A percentile compares a stretch with the other conserved stretches of the same genome.
phyloP scores from a whole-genome alignment of 2,888 invertebrate species.

The Dryocosmus kuriphilus region DNA sequence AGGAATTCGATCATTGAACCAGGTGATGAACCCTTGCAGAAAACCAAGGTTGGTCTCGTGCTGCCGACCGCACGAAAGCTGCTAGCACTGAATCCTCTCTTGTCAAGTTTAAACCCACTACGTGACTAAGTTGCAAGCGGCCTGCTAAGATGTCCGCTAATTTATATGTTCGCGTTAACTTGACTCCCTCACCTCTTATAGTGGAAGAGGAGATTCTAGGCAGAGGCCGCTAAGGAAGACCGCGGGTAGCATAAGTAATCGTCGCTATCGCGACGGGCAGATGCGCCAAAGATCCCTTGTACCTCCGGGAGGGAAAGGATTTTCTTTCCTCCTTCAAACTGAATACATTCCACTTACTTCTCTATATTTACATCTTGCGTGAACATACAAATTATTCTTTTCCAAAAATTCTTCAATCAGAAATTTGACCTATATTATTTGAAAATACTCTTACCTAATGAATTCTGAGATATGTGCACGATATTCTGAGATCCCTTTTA shows the following conservation, averaged over 20 bases:
- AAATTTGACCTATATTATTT: no score
- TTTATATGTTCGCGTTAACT: slow-evolving; percentile 77
- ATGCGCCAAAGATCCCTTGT: slow-evolving; percentile 73
- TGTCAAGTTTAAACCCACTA: slow-evolving; percentile 77
- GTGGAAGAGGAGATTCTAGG: slow-evolving; percentile 55
- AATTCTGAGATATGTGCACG: no score
- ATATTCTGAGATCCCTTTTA: no score
- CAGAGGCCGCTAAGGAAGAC: slow-evolving; percentile 72
- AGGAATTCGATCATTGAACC: background rate
- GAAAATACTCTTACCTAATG: no score
- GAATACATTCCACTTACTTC: slow-evolving; percentile 16
- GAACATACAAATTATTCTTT: background rate
- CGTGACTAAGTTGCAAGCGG: slow-evolving; percentile 77
- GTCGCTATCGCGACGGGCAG: slow-evolving; percentile 73
- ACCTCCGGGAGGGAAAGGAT: slow-evolving; percentile 54
- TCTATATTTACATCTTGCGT: no score
- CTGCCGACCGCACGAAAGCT: slow-evolving; percentile 44
- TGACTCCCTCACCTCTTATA: slow-evolving; percentile 61
- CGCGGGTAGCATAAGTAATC: slow-evolving; percentile 76
- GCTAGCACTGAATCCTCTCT: slow-evolving; percentile 70
- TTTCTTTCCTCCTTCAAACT: slow-evolving; percentile 49
- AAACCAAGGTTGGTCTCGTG: slow-evolving; percentile 1
- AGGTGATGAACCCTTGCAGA: background rate
- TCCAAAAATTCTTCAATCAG: no score
- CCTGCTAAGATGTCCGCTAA: slow-evolving; percentile 78